Conservation (phyloP, 2,113 vertebrate genomes). For the Paramisgurnus dabryanus region DNA sequence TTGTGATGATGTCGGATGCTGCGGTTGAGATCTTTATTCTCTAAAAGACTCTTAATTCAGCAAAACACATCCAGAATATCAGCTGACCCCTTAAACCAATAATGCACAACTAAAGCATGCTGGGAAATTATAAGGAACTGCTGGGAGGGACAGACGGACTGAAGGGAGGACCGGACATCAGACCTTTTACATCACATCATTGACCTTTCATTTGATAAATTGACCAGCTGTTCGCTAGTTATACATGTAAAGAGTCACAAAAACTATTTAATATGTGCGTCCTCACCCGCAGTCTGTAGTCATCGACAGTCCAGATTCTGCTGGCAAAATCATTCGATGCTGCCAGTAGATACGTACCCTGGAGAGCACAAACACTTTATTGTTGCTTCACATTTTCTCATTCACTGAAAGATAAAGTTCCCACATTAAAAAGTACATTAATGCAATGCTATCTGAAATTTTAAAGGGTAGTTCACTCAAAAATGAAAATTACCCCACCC, state of each 20-base stretch:
- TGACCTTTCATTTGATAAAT: constrained; percentile 47
- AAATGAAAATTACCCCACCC: no score
- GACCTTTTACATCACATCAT: constrained; percentile 74
- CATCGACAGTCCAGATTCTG: constrained; percentile 98
- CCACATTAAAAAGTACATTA: no score
- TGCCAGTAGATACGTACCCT: constrained; percentile 94
- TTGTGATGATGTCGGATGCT: constrained; percentile 61
- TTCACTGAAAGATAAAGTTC: no score
- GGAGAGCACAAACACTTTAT: constrained; percentile 26
- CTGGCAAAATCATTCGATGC: constrained; percentile 98
- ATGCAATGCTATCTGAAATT: no score
- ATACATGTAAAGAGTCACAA: no score
- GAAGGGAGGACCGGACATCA: constrained; percentile 59
- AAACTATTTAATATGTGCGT: neutral
- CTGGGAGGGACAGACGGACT: constrained; percentile 48
- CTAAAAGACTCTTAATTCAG: constrained; percentile 37
- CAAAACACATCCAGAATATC: constrained; percentile 59
- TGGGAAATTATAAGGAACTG: constrained; percentile 55
- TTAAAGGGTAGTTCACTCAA: no score
- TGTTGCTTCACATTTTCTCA: neutral
- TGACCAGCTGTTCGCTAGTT: no score
- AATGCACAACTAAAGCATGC: constrained; percentile 62
- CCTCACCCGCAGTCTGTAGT: constrained; percentile 91
- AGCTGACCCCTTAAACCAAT: constrained; percentile 58
- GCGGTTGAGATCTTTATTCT: constrained; percentile 47